Evolutionary conservation across 1,140 invertebrate species (phyloP).

Genomic region (Pteromalus puparum): DNA sequence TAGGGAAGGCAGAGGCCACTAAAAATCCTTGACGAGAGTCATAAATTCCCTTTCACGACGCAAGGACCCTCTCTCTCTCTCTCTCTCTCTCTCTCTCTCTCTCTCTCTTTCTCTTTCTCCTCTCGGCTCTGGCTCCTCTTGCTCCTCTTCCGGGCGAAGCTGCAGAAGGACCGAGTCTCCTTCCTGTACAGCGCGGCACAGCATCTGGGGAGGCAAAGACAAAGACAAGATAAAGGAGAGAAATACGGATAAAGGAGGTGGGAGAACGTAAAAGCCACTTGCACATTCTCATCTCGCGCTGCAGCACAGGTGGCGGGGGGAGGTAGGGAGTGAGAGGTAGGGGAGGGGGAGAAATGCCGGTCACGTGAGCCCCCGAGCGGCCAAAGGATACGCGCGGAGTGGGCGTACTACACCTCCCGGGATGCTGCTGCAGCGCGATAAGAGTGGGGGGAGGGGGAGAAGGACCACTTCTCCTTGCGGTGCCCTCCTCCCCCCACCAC

Average conservation of each 20-base stretch:
- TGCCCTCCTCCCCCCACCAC: slow-evolving; percentile 24
- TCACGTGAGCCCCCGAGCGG: background rate
- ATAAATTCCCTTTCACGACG: slow-evolving; percentile 49
- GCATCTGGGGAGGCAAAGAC: slow-evolving; percentile 38
- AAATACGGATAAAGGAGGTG: slow-evolving; percentile 33
- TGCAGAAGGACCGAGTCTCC: slow-evolving; percentile 39
- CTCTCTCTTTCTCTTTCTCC: background rate
- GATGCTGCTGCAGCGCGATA: background rate
- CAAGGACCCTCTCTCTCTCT: slow-evolving; percentile 19
- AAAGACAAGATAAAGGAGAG: slow-evolving; percentile 35
- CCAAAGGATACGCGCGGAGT: slow-evolving; percentile 37
- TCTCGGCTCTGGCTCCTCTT: background rate
- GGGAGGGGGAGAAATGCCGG: slow-evolving; percentile 49
- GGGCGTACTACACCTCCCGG: slow-evolving; percentile 38
- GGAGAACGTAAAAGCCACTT: slow-evolving; percentile 38
- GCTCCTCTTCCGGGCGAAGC: background rate
- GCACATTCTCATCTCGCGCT: slow-evolving; percentile 40
- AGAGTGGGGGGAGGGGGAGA: slow-evolving; percentile 27
- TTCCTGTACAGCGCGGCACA: slow-evolving; percentile 45
- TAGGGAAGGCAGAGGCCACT: slow-evolving; percentile 8
- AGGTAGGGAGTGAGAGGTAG: slow-evolving; percentile 42
- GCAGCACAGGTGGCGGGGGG: slow-evolving; percentile 21
- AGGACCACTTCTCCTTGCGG: slow-evolving; percentile 3
- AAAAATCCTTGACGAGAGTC: slow-evolving; percentile 50
- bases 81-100: slow-evolving; percentile 10